These are phyloP conservation scores for Barbus barbus DNA, from an alignment of 2,113 vertebrate genomes.

Conservation along the genomic window DNA sequence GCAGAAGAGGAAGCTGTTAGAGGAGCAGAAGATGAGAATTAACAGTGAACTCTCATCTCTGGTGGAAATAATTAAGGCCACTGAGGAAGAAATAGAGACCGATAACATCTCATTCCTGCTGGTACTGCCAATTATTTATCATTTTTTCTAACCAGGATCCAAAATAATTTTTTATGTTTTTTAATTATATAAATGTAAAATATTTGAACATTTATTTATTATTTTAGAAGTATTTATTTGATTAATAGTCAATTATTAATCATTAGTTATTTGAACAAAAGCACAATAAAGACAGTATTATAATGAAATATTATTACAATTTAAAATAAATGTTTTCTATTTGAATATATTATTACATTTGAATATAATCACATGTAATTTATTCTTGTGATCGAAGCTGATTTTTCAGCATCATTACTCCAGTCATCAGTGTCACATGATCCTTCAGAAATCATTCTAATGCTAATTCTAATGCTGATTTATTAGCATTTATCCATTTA, in stretches of 20 bases:
- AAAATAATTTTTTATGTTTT: neutral
- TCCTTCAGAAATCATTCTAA: neutral
- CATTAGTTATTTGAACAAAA: neutral
- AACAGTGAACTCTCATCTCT: constrained; percentile 42
- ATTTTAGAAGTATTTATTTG: no score
- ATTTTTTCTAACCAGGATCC: neutral
- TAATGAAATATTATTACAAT: neutral
- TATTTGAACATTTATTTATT: no score
- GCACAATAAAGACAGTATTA: neutral
- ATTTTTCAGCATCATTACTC: neutral
- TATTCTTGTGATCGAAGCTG: neutral
- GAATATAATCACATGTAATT: neutral
- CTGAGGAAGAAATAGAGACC: constrained; percentile 27
- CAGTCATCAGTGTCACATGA: neutral
- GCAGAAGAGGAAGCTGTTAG: constrained; percentile 31
- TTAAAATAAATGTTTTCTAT: neutral
- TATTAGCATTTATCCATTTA: neutral
- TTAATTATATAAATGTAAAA: no score
- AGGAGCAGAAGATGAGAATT: constrained; percentile 19
- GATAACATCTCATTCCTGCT: constrained; percentile 49
- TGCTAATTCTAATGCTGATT: neutral
- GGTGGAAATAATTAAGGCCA: neutral
- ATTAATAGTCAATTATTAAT: no score
- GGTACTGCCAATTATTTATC: constrained; percentile 26
- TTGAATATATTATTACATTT: neutral